A percentile compares a stretch with the other conserved stretches of the same genome.
These are phyloP conservation scores for Lutjanus erythropterus DNA, from an alignment of 2,113 vertebrate species.

Conservation along the genomic window DNA sequence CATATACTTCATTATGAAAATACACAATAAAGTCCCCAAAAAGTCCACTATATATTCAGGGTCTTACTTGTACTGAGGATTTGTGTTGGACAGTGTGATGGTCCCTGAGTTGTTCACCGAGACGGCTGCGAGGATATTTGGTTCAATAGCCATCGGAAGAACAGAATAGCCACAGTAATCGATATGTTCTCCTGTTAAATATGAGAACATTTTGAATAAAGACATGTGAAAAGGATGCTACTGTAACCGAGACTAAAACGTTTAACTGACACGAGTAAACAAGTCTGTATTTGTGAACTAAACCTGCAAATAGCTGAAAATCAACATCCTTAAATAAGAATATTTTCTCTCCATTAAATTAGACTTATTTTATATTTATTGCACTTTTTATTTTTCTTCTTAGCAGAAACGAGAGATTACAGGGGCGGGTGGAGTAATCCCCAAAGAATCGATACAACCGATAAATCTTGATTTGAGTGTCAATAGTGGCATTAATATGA, in stretches of 20 bases:
- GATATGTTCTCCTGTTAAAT: slow-evolving; percentile 92
- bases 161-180: slow-evolving; percentile 99
- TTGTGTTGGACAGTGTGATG: slow-evolving; percentile 91
- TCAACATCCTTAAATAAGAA: not conserved
- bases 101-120: slow-evolving; percentile 85
- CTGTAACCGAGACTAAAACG: not conserved
- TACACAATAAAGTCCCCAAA: too few species aligned
- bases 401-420: not conserved
- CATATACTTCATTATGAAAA: too few species aligned
- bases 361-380: not conserved
- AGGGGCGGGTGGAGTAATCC: too few species aligned
- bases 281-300: not conserved
- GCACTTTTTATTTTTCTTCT: not conserved
- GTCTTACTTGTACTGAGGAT: slow-evolving; percentile 90
- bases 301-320: not conserved
- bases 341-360: not conserved
- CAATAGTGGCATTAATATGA: too few species aligned
- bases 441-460: too few species aligned
- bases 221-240: not conserved
- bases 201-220: not conserved
- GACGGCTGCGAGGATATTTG: slow-evolving; percentile 93
- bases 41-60: too few species aligned
- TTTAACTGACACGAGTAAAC: not conserved
- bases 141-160: slow-evolving; percentile 97
- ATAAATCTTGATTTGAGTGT: too few species aligned